A percentile compares a stretch with the other conserved stretches of the same genome.
These are phyloP conservation scores for Dolichoris vasculosae DNA, from an alignment of 1,140 invertebrate species.

Conservation along the genomic window DNA sequence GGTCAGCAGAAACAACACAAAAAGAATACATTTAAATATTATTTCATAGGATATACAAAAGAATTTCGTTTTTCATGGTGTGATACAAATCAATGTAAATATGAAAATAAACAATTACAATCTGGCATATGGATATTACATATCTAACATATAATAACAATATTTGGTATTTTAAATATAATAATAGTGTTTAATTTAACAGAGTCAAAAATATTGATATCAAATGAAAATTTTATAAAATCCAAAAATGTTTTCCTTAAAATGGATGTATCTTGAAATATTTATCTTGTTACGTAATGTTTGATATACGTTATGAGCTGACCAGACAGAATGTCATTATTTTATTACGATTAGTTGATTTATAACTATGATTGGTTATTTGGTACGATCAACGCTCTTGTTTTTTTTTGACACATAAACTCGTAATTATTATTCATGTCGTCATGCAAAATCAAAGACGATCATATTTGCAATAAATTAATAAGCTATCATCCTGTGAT, in stretches of 20 bases:
- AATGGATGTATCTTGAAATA: background rate
- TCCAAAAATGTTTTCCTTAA: background rate
- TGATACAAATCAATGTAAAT: background rate
- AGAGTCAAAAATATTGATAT: background rate
- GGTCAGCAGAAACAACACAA: background rate
- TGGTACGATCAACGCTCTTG: conserved; percentile 59
- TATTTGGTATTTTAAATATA: background rate
- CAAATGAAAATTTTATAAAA: background rate
- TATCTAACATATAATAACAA: background rate
- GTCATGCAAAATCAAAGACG: background rate
- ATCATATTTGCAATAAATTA: conserved; percentile 17
- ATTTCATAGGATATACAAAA: background rate
- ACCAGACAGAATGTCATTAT: background rate
- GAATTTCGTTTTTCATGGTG: background rate
- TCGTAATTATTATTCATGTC: conserved; percentile 4
- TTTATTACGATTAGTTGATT: conserved; percentile 3
- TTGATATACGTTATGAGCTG: background rate
- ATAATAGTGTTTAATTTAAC: background rate
- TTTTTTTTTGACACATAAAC: conserved; percentile 55
- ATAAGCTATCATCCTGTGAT: conserved; percentile 9
- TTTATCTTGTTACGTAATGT: background rate
- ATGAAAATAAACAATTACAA: conserved; percentile 9
- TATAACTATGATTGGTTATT: conserved; percentile 56
- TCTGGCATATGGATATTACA: background rate
- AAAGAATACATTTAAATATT: background rate